A percentile compares a stretch with the other conserved stretches of the same genome.
These are phyloP conservation scores for Macropus fuliginosus DNA, from an alignment of 2,797 vertebrate genomes.

Conservation along the genomic window DNA sequence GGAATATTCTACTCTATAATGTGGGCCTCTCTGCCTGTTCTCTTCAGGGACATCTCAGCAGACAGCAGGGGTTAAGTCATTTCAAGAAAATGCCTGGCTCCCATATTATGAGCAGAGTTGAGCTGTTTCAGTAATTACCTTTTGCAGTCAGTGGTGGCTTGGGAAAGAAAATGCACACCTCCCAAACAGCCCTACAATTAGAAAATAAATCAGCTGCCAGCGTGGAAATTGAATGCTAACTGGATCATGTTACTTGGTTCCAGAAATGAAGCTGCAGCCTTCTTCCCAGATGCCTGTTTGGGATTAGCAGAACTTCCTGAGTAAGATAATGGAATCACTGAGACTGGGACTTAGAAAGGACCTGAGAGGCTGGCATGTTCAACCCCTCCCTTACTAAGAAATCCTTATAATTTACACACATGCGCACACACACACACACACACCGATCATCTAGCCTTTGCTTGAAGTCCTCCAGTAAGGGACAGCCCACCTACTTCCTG, in stretches of 20 bases:
- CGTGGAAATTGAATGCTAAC: slow-evolving; percentile 62
- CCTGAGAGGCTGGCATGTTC: not conserved
- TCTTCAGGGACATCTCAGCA: slow-evolving; percentile 27
- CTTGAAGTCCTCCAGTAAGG: not conserved
- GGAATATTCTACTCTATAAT: not conserved
- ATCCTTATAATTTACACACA: not conserved
- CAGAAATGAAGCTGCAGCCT: slow-evolving; percentile 16
- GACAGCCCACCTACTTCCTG: not conserved
- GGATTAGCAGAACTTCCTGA: slow-evolving; percentile 8
- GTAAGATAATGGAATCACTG: slow-evolving; percentile 24
- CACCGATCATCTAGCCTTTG: not conserved
- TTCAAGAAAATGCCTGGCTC: slow-evolving; percentile 24
- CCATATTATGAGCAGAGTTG: slow-evolving; percentile 14
- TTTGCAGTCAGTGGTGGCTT: slow-evolving; percentile 8
- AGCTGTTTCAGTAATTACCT: slow-evolving; percentile 52
- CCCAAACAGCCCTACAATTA: slow-evolving; percentile 52
- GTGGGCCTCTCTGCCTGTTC: slow-evolving; percentile 39
- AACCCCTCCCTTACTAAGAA: not conserved
- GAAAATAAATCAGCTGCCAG: slow-evolving; percentile 60
- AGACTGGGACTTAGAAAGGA: not conserved
- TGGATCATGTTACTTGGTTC: slow-evolving; percentile 41
- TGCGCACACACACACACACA: too few relatives aligned
- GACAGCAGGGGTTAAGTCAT: slow-evolving; percentile 52
- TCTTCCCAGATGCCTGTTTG: slow-evolving; percentile 45
- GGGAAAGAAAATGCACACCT: slow-evolving; percentile 23